Base-by-base conservation (phyloP, 2,113 vertebrate genomes). In the Takifugu bimaculatus region DNA sequence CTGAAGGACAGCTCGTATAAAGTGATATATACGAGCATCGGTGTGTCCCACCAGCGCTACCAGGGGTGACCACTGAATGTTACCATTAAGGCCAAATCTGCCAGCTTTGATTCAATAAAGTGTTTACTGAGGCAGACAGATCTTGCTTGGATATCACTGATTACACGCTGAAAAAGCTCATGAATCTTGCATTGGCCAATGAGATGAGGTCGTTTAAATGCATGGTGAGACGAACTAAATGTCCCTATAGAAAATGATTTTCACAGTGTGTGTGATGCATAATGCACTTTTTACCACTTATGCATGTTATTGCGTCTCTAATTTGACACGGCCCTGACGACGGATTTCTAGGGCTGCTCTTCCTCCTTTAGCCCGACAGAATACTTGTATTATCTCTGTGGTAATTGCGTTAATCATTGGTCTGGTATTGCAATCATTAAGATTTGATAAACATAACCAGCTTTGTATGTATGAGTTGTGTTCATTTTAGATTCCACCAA, bases 141-240 rank as follows among this genome's bases (percentile, higher is more conserved):
- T 75, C 55, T 57, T 55, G 79, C 58, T 68, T 65, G 47, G 59
- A 79, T 75, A 74, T 84, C 70, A 67, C 72, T 71, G 68, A 77
- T 84, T 72, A 80, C 60, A 76, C 66, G 64, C 53, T 43, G 65
- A 60, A 68, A 72, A 74, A 71, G 43, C 75, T 70, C 67, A 71
- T 85, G 57, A 81, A 82, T 86, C 64, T 72, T 67, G 25, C 63
- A 76, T 61, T 0, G 48, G 20, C 65, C 53, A 74, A 47, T 72
- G 66, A 65, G 75, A 84, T 72, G 59, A 79, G 79, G 72, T 62
- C 51, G 77, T 85, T 85, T 79, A 84, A 85, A 85, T 84, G 82
- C 78, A 83, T 77, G 47, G 63, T 26, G 52, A 57, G 15, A 61
- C 44, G 43, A 54, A 60, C 54, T 66, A 62, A 79, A 72, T 63